Base-by-base conservation (phyloP, 1,140 invertebrate genomes). In the Drosophila persimilis region DNA sequence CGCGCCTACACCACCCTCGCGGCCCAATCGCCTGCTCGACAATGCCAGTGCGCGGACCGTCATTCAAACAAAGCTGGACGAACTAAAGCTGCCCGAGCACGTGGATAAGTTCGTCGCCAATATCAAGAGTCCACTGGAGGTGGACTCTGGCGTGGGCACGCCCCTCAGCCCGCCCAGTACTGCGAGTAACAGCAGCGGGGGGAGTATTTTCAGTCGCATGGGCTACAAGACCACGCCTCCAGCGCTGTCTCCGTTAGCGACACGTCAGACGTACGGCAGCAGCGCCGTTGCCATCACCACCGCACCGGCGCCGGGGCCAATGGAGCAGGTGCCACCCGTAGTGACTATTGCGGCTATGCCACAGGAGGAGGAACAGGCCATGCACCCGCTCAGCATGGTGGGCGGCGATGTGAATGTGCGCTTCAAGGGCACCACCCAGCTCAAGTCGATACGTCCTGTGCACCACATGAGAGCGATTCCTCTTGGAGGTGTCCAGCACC, bases 351-450 rank as follows among this genome's bases (percentile, higher is more conserved):
- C 73, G 15, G 43, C 46, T 2, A 51, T 54, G 31, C 35, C 56
- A 0, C 52, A 52, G 7, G 64, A 92, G 48, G 90, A 90, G 45
- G 91, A 84, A 5, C 92, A 93, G 46, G 86, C 90, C 41, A 90
- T 94, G 65, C 94, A 94, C 86, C 94, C 94, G 1, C 70, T 94
- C 1, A 93, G 94, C 65, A 92, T 93, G 50, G 92, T 92, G 17
- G 93, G 93, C 22, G 93, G 93, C 50, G 94, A 94, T 79, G 94
- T 95, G 2, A 94, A 93, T 81, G 94, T 95, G 45, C 94, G 93
- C 60, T 95, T 93, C 70, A 94, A 94, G 56, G 94, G 94, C 35
- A 95, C 94, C 2, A 94, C 94, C 3, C 94, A 95, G 89, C 80
- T 95, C 44, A 95, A 94, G 81, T 85, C 90, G 7, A 85, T 90